Evolutionary conservation across 2,797 vertebrate genomes (phyloP).

Genomic region (Helicolenus hilgendorfi): DNA sequence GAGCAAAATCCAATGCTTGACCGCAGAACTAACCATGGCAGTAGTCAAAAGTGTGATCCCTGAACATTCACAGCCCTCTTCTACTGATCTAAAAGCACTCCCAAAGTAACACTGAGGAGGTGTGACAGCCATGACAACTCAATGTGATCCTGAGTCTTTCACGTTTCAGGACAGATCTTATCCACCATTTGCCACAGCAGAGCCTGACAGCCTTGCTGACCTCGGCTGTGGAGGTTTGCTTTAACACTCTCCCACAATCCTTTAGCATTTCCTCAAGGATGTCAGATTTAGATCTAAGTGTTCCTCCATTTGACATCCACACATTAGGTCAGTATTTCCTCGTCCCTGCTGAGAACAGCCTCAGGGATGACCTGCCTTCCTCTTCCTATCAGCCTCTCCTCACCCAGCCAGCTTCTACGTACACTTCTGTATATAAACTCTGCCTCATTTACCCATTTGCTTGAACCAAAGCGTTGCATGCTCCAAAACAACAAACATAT

Average conservation of each 20-base stretch:
- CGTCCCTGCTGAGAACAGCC: background rate
- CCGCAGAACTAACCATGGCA: background rate
- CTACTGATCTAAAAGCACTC: background rate
- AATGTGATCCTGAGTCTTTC: background rate
- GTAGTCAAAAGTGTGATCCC: background rate
- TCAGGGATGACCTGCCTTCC: background rate
- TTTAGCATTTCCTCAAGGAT: background rate
- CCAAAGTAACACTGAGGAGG: constrained; percentile 1
- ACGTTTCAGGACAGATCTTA: constrained; percentile 5
- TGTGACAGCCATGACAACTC: constrained; percentile 14
- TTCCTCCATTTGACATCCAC: constrained; percentile 11
- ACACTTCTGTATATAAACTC: background rate
- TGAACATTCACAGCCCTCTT: background rate
- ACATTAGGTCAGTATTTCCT: constrained; percentile 13
- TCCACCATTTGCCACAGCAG: background rate
- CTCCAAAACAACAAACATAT: constrained; percentile 23
- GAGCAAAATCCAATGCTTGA: too few relatives aligned
- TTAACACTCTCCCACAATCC: background rate
- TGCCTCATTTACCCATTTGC: constrained; percentile 18
- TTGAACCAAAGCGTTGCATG: constrained; percentile 10
- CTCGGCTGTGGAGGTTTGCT: constrained; percentile 11
- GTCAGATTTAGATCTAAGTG: constrained; percentile 4
- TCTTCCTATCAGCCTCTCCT: constrained; percentile 17
- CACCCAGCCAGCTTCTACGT: background rate
- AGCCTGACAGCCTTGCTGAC: constrained; percentile 1